Evolutionary conservation across 1,140 invertebrate genomes (phyloP), one percentile per base, ranked within the genome.

Genomic region (Papilio polyxenes): DNA sequence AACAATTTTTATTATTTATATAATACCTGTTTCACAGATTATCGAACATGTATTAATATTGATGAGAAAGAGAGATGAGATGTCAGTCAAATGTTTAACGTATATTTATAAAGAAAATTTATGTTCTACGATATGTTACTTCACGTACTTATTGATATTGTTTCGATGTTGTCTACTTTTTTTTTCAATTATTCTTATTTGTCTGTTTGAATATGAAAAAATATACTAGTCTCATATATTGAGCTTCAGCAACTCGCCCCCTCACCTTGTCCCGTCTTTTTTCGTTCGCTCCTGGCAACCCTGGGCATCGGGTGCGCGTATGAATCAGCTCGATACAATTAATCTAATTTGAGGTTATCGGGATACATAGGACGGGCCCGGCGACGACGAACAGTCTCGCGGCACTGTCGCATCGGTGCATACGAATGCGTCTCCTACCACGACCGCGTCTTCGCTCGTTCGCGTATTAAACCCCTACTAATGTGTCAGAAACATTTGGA

Each of bases 321-420:
- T 94, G 93, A 94, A 94, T 94, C 93, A 94, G 89, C 90, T 88
- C 86, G 92, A 89, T 94, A 92, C 91, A 92, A 94, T 94, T 93
- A 93, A 93, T 94, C 93, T 93, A 93, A 93, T 93, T 92, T 93
- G 92, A 91, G 92, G 90, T 92, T 93, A 93, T 92, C 88, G 92
- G 89, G 89, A 90, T 91, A 92, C 87, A 89, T 90, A 86, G 90
- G 87, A 37, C 87, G 85, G 88, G 89, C 87, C 83, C 80, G 84
- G 82, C 86, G 90, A 84, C 93, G 93, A 88, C 93, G 93, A 87
- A 93, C 92, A 93, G 93, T 94, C 93, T 94, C 92, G 92, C 88
- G 87, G 85, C 59, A 81, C 85, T 87, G 88, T 81, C 87, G 88
- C 85, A 82, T 82, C 77, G 84, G 82, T 91, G 89, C 89, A 90